These are phyloP conservation scores for Podarcis raffonei DNA, from an alignment of 2,113 vertebrate species.

Conservation along the genomic window DNA sequence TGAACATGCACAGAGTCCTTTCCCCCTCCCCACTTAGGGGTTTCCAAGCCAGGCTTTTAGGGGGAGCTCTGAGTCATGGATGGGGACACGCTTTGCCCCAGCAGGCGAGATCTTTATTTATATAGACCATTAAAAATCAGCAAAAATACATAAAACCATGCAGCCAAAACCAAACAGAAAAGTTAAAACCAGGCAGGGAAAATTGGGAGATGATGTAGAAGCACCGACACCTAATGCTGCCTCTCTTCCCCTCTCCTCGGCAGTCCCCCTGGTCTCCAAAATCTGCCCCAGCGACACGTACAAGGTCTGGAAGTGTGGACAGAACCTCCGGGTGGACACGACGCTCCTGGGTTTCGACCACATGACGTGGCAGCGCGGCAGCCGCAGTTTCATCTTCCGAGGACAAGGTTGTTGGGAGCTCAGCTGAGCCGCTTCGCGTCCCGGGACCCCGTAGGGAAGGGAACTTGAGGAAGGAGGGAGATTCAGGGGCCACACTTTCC, in stretches of 20 bases:
- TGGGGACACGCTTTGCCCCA: too few relatives aligned
- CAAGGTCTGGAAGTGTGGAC: slow-evolving; percentile 97
- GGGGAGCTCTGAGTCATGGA: too few relatives aligned
- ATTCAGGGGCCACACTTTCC: not conserved
- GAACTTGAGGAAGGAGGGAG: not conserved
- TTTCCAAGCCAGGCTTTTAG: too few relatives aligned
- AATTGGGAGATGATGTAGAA: too few relatives aligned
- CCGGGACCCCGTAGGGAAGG: fast-evolving
- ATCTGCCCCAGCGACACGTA: slow-evolving; percentile 98
- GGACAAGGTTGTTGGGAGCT: slow-evolving; percentile 86
- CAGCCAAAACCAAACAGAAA: too few relatives aligned
- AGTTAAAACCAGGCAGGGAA: too few relatives aligned
- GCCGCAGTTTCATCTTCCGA: slow-evolving; percentile 94
- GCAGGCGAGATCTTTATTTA: not conserved
- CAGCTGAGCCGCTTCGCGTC: not conserved
- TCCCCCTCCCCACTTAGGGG: too few relatives aligned
- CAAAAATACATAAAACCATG: too few relatives aligned
- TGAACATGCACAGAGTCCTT: not conserved
- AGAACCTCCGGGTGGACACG: slow-evolving; percentile 95
- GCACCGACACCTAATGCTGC: too few relatives aligned
- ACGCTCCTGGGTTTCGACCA: slow-evolving; percentile 96
- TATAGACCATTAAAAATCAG: too few relatives aligned
- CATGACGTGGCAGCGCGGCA: slow-evolving; percentile 98
- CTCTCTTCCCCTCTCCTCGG: not conserved
- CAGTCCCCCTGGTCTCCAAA: slow-evolving; percentile 96